Conservation (phyloP, 2,113 vertebrate genomes). For the Nibea coibor region DNA sequence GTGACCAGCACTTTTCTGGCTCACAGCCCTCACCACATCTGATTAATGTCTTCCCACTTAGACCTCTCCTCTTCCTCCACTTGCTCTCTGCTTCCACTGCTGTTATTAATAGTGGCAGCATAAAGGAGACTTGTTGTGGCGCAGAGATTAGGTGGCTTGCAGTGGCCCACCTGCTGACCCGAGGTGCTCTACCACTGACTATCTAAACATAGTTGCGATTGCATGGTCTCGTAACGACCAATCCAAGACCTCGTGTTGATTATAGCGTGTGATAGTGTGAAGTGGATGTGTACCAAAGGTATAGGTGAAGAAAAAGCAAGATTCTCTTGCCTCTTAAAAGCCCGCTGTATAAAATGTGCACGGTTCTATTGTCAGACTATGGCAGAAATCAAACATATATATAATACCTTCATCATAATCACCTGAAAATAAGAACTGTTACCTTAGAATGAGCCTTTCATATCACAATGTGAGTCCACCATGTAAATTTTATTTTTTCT, state of each 20-base stretch:
- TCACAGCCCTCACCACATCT: conserved; percentile 37
- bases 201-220: not conserved
- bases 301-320: not conserved
- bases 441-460: too few species aligned
- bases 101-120: conserved; percentile 57
- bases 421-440: too few species aligned
- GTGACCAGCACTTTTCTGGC: conserved; percentile 22
- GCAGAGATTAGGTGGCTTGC: conserved; percentile 44
- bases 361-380: too few species aligned
- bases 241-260: not conserved
- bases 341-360: too few species aligned
- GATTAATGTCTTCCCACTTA: conserved; percentile 55
- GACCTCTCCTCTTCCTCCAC: conserved; percentile 28
- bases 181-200: not conserved
- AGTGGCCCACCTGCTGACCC: conserved; percentile 29
- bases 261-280: not conserved
- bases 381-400: too few species aligned
- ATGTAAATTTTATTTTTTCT: too few species aligned
- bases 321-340: not conserved
- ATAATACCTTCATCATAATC: too few species aligned
- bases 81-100: conserved; percentile 37
- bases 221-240: not conserved
- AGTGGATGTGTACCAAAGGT: not conserved
- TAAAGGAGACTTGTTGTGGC: conserved; percentile 54
- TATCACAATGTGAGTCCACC: too few species aligned